Conservation (phyloP, 2,113 vertebrate genomes). For the Progne subis region DNA sequence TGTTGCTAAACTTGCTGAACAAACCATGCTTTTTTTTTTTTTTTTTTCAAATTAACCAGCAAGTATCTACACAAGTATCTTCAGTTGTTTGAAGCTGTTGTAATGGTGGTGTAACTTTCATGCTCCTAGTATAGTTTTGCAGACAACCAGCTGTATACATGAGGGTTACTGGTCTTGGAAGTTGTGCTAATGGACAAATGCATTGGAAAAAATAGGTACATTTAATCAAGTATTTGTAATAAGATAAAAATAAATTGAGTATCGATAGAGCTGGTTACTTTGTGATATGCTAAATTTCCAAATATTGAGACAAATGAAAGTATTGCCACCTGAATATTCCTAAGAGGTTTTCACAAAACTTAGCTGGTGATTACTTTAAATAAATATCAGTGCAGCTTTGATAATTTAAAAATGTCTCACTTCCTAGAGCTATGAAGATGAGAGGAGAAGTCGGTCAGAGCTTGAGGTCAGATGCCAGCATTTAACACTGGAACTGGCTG, state of each 20-base stretch:
- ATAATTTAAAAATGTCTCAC: background rate
- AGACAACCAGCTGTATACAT: background rate
- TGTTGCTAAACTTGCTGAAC: background rate
- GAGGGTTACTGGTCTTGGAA: background rate
- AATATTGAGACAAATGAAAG: background rate
- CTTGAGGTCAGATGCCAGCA: slow-evolving; percentile 89
- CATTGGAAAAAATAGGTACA: background rate
- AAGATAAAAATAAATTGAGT: background rate
- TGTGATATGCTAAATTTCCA: background rate
- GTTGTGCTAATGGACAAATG: background rate
- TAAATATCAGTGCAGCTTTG: background rate
- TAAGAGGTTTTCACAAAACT: background rate
- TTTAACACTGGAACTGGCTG: slow-evolving; percentile 88
- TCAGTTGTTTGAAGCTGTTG: background rate
- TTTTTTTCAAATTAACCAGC: background rate
- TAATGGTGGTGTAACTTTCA: background rate
- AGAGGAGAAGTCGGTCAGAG: slow-evolving; percentile 84
- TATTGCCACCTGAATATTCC: background rate
- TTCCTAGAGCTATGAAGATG: slow-evolving; percentile 87
- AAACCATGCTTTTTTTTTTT: background rate
- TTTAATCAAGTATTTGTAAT: background rate
- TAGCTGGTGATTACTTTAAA: background rate
- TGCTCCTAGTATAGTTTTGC: background rate
- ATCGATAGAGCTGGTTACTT: background rate
- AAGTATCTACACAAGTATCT: background rate